Evolutionary conservation across 1,140 invertebrate species (phyloP).

Genomic region (Anoplophora glabripennis): DNA sequence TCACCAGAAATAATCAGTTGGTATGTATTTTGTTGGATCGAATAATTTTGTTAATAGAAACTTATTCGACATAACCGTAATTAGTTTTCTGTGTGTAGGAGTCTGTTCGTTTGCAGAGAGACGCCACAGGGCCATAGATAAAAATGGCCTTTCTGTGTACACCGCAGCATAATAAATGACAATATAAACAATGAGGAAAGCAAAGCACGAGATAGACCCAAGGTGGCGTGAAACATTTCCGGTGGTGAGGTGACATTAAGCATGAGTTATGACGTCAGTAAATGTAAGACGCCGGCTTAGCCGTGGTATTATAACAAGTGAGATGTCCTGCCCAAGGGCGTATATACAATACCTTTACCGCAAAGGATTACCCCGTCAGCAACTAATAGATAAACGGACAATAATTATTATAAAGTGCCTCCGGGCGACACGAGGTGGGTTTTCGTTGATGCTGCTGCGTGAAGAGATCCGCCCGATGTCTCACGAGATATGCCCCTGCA

Average conservation of each 20-base stretch:
- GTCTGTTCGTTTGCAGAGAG: neutral
- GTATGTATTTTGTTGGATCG: too few species aligned
- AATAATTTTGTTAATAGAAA: too few species aligned
- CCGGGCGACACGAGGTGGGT: neutral
- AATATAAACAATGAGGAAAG: constrained; percentile 23
- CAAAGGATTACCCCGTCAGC: constrained; percentile 31
- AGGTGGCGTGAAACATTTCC: constrained; percentile 2
- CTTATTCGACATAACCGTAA: too few species aligned
- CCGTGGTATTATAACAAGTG: constrained; percentile 36
- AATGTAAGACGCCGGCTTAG: constrained; percentile 35
- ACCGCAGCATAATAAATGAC: constrained; percentile 17
- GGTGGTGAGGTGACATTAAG: constrained; percentile 35
- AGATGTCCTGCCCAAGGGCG: constrained; percentile 26
- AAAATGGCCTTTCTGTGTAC: neutral
- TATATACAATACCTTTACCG: constrained; percentile 33
- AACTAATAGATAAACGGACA: constrained; percentile 34
- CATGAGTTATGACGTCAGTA: constrained; percentile 37
- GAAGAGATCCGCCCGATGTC: too few species aligned
- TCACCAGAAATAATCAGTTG: too few species aligned
- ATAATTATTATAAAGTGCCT: constrained; percentile 33
- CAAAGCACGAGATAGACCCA: constrained; percentile 26
- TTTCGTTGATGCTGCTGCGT: too few species aligned
- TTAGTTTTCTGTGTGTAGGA: too few species aligned
- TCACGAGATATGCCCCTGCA: too few species aligned
- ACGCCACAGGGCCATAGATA: neutral